phyloP scores from a whole-genome alignment of 2,113 vertebrate species.

The Saguinus midas region DNA sequence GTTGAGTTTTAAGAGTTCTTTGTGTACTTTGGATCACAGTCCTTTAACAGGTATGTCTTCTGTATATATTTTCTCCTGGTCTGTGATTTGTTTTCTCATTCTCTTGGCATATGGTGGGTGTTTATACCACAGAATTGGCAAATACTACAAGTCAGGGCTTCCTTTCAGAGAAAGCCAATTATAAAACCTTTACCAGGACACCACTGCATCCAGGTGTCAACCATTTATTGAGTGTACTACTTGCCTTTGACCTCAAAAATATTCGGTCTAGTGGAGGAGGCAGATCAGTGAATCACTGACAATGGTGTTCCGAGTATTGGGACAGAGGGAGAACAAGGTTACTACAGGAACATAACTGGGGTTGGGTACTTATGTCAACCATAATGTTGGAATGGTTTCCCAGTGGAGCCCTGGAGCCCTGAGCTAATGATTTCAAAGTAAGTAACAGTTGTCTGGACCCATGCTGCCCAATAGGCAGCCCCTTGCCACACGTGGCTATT shows the following conservation, averaged over 20 bases:
- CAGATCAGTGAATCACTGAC: background rate
- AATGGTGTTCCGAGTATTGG: background rate
- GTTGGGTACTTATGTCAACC: background rate
- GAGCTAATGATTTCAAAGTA: background rate
- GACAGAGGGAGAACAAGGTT: background rate
- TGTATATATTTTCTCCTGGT: background rate
- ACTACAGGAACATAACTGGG: background rate
- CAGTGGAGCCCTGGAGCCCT: background rate
- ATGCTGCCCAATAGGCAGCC: background rate
- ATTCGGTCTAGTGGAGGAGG: background rate
- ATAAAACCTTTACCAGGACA: background rate
- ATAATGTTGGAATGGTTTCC: background rate
- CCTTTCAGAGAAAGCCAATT: background rate
- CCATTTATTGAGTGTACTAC: background rate
- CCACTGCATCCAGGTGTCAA: background rate
- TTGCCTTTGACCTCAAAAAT: background rate
- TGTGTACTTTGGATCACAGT: background rate
- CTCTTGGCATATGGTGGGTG: background rate
- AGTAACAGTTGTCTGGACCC: background rate
- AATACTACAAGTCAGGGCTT: background rate
- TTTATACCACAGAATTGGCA: background rate
- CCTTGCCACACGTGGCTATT: background rate
- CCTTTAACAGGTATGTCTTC: background rate
- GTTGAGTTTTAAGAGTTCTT: background rate
- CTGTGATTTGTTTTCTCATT: background rate